Evolutionary conservation across 2,797 vertebrate species (phyloP), one percentile per base, ranked within the genome.

Genomic region (Euthynnus affinis): DNA sequence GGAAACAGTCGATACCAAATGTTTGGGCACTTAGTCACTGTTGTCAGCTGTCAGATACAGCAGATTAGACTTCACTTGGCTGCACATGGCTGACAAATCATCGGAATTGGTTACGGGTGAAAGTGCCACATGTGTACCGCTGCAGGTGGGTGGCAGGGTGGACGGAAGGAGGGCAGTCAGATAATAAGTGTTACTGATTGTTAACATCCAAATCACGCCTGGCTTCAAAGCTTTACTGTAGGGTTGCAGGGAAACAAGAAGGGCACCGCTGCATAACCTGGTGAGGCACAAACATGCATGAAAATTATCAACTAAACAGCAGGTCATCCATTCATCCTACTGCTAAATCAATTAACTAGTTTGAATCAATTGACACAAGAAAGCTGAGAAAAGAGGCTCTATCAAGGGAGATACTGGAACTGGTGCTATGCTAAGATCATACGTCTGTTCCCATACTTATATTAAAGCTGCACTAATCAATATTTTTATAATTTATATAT

Each of bases 31-130:
- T 93, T 92, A 92, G 89, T 94, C 93, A 92, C 79, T 37, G 84
- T 81, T 92, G 91, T 91, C 88, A 91, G 81, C 84, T 91, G 92
- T 93, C 92, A 93, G 86, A 91, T 90, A 73, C 76, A 60, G 81
- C 81, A 61, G 90, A 93, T 93, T 91, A 91, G 88, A 80, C 69
- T 63, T 80, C 82, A 80, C 85, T 86, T 49, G 71, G 82, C 76
- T 80, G 76, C 89, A 84, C 88, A 82, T 74, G 80, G 78, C 78
- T 88, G 87, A 89, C 81, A 85, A 85, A 91, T 93, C 88, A 81
- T 75, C 22, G 15, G 75, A 52, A 86, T 57, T 72, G 85, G 88
- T 86, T 80, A 58, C 3, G 49, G 75, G 78, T 32, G 25, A 81
- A 84, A 87, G 58, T 76, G 76, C 56, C 23, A 74, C 70, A 71